phyloP scores from a whole-genome alignment of 30 jellyfish, hydroid and myxozoan genomes.

The Morbakka virulenta region DNA sequence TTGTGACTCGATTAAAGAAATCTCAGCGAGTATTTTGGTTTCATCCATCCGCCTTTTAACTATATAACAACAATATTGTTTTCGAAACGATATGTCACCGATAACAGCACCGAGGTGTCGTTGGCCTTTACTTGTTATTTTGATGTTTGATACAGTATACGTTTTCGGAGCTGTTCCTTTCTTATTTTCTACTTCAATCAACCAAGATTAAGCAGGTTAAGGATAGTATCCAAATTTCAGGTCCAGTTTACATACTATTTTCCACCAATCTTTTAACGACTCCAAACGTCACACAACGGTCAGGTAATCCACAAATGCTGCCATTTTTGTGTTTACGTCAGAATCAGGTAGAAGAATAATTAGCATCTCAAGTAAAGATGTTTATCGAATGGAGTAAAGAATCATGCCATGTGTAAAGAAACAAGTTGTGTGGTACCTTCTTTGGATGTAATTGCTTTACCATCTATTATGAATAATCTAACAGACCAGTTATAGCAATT shows the following conservation, averaged over 20 bases:
- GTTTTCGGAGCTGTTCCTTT: background rate
- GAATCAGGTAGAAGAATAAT: background rate
- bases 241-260: too few relatives aligned
- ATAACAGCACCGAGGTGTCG: conserved; percentile 13
- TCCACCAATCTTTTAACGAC: too few relatives aligned
- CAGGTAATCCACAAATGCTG: background rate
- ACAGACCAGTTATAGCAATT: too few relatives aligned
- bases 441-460: background rate
- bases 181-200: too few relatives aligned
- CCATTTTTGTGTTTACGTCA: background rate
- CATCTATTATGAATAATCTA: background rate
- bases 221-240: too few relatives aligned
- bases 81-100: too few relatives aligned
- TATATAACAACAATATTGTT: too few relatives aligned
- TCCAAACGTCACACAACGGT: too few relatives aligned
- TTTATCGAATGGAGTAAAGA: conserved; percentile 2
- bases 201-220: too few relatives aligned
- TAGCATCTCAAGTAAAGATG: background rate
- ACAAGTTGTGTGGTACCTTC: conserved; percentile 4
- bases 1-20: too few relatives aligned
- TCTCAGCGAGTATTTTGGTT: too few relatives aligned
- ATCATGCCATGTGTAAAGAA: conserved; percentile 24
- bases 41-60: too few relatives aligned
- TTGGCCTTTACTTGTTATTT: background rate
- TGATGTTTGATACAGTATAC: background rate